phyloP scores from a whole-genome alignment of 2,113 vertebrate species.

The Circaetus gallicus region DNA sequence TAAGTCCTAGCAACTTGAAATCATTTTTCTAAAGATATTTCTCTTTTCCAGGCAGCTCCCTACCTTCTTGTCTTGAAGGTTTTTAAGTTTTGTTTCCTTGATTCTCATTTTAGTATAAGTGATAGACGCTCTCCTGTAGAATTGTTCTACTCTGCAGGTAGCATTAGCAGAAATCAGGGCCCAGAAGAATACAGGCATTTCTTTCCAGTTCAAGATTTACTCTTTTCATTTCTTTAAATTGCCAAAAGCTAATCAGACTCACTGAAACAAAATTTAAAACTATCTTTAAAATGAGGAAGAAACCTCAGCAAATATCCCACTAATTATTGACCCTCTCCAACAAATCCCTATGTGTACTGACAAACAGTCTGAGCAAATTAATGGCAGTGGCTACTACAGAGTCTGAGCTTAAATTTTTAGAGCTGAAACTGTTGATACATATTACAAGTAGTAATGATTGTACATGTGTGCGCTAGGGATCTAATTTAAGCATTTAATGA shows the following conservation, averaged over 20 bases:
- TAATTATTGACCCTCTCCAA: fast-evolving
- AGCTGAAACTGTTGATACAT: not conserved
- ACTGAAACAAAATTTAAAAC: not conserved
- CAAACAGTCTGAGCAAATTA: not conserved
- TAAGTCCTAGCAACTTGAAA: not conserved
- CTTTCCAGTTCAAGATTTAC: not conserved
- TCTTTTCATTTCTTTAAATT: not conserved
- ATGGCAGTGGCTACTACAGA: not conserved
- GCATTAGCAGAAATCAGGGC: not conserved
- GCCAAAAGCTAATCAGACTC: not conserved
- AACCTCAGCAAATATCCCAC: not conserved
- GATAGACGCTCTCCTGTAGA: not conserved
- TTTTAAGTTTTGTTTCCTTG: not conserved
- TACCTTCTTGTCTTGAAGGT: not conserved
- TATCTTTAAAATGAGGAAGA: not conserved
- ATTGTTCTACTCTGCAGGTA: not conserved
- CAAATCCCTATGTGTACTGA: not conserved
- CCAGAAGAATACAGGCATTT: not conserved
- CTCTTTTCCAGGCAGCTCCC: not conserved
- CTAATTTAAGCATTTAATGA: not conserved
- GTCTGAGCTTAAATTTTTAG: not conserved
- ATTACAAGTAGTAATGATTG: not conserved
- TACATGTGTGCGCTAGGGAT: not conserved
- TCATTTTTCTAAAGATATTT: not conserved
- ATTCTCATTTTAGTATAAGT: not conserved